Percentiles rank a stretch among this genome's conserved stretches.
Conservation (phyloP, 2,797 vertebrate species). For the Lacerta viridis region DNA sequence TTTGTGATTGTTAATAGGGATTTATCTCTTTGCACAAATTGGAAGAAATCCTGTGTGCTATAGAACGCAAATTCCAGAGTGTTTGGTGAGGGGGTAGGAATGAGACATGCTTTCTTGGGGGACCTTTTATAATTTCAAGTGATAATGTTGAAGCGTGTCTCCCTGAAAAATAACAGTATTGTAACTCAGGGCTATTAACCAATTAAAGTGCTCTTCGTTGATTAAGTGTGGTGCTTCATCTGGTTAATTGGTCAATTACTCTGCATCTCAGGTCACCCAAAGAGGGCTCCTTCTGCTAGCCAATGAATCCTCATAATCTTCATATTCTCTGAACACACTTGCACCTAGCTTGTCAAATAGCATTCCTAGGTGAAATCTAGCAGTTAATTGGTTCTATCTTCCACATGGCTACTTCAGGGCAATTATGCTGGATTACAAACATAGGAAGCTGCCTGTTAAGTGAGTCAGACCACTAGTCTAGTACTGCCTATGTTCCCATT, state of each 20-base stretch:
- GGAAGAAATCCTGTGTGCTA: neutral
- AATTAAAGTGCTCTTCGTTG: constrained; percentile 13
- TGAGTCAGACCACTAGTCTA: too few species aligned
- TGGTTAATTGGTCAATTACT: constrained; percentile 36
- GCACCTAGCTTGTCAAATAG: neutral
- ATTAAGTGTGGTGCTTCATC: constrained; percentile 22
- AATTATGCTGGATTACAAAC: neutral
- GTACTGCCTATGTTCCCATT: neutral
- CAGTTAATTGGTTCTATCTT: neutral
- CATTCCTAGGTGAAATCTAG: neutral
- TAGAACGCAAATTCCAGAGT: neutral
- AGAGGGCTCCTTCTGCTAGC: neutral
- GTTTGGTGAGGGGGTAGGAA: neutral
- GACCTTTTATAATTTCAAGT: neutral
- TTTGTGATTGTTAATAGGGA: neutral
- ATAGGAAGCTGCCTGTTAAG: too few species aligned
- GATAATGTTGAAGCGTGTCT: neutral
- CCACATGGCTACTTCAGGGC: neutral
- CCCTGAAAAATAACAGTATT: neutral
- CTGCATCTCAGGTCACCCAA: neutral
- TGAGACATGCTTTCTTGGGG: neutral
- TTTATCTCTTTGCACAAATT: neutral
- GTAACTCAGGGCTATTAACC: constrained; percentile 17
- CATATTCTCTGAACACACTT: neutral
- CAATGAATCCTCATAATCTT: neutral